phyloP scores from a whole-genome alignment of 2,888 invertebrate genomes.

The Dicyrtomina minuta region DNA sequence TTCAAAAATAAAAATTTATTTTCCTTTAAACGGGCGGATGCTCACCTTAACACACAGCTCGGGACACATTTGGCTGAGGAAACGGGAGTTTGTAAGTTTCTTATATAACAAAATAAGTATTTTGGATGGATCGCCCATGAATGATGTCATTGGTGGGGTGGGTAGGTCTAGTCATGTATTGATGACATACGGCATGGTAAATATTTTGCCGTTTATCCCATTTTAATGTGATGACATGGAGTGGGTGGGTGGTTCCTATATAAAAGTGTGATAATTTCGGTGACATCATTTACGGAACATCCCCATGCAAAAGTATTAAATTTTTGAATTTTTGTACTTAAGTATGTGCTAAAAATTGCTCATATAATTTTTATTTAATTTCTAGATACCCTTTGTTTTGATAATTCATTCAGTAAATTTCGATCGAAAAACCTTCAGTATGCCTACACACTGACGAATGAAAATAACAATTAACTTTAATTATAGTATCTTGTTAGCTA shows the following conservation, averaged over 20 bases:
- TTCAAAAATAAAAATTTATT: not conserved
- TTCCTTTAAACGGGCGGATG: not conserved
- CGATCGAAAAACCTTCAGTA: constrained; percentile 16
- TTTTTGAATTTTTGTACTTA: not conserved
- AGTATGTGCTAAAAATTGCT: not conserved
- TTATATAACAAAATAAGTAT: too few relatives aligned
- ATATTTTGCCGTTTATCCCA: too few relatives aligned
- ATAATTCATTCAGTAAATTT: constrained; percentile 29
- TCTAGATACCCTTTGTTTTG: constrained; percentile 23
- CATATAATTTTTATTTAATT: constrained; percentile 13
- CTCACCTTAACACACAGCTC: constrained; percentile 17
- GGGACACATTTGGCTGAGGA: not conserved
- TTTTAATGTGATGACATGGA: too few relatives aligned
- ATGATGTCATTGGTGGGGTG: too few relatives aligned
- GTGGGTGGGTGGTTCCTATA: too few relatives aligned
- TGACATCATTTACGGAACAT: too few relatives aligned
- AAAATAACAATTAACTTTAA: not conserved
- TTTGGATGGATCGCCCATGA: too few relatives aligned
- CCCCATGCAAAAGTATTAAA: not conserved
- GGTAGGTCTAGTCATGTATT: too few relatives aligned
- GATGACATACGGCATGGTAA: too few relatives aligned
- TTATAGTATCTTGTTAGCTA: too few relatives aligned
- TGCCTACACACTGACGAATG: not conserved
- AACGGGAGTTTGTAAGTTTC: constrained; percentile 12
- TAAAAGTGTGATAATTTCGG: too few relatives aligned